phyloP scores from a whole-genome alignment of 2,797 vertebrate genomes.

The Manis crassicaudata region DNA sequence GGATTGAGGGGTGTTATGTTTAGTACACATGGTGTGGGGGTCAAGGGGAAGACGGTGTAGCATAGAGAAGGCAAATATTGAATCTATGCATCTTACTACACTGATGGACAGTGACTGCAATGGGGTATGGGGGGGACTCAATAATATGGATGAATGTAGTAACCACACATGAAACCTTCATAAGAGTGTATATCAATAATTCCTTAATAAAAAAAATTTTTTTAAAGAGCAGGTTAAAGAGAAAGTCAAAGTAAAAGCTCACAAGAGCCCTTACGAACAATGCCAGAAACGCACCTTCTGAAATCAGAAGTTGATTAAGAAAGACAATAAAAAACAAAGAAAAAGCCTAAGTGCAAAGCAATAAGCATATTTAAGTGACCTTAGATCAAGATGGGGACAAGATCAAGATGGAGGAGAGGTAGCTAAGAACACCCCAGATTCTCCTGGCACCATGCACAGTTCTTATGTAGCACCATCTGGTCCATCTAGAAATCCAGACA shows the following conservation, averaged over 20 bases:
- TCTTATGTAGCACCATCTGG: constrained; percentile 43
- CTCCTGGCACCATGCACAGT: neutral
- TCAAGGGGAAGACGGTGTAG: no score
- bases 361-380: neutral
- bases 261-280: neutral
- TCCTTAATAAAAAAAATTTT: no score
- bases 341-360: neutral
- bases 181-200: no score
- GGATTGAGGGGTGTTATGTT: no score
- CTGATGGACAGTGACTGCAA: no score
- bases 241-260: neutral
- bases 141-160: no score
- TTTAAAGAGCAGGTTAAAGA: neutral
- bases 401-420: neutral
- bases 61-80: no score
- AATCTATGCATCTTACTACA: no score
- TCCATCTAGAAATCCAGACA: constrained; percentile 57
- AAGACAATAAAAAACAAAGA: neutral
- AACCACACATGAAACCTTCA: no score
- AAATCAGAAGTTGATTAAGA: neutral
- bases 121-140: no score
- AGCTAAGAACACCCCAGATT: constrained; percentile 10
- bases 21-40: no score
- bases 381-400: neutral
- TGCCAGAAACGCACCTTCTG: neutral